A percentile compares a stretch with the other conserved stretches of the same genome.
Conservation (phyloP, 2,113 vertebrate genomes). For the Trematomus loennbergii region DNA sequence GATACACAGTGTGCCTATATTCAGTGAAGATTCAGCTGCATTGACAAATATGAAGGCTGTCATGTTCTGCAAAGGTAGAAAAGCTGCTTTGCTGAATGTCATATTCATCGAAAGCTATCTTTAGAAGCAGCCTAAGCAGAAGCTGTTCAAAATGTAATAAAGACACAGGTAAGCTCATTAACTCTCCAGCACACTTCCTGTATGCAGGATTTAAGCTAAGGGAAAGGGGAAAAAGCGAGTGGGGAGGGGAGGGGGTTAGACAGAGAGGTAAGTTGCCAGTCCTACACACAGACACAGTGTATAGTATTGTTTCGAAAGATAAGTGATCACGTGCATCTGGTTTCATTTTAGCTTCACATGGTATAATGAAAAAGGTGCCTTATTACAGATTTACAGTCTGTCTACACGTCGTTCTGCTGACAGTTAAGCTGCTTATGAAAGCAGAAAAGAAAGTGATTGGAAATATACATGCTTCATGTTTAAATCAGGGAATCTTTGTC, state of each 20-base stretch:
- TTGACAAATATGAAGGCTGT: conserved; percentile 44
- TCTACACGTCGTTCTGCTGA: conserved; percentile 32
- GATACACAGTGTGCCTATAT: neutral
- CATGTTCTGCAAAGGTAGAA: conserved; percentile 32
- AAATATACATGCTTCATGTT: conserved; percentile 25
- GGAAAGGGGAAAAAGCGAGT: conserved; percentile 10
- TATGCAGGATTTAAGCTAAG: conserved; percentile 57
- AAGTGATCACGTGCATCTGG: conserved; percentile 28
- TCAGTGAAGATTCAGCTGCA: neutral
- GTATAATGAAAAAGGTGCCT: conserved; percentile 6
- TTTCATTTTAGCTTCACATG: conserved; percentile 31
- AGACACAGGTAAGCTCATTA: conserved; percentile 77
- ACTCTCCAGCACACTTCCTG: conserved; percentile 55
- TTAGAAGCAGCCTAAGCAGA: conserved; percentile 43
- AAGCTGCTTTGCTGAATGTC: conserved; percentile 61
- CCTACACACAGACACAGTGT: conserved; percentile 16
- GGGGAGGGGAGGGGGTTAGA: conserved; percentile 23
- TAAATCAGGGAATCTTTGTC: conserved; percentile 6
- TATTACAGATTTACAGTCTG: conserved; percentile 6
- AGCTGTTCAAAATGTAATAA: conserved; percentile 69
- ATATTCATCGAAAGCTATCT: conserved; percentile 66
- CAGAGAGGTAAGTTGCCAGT: conserved; percentile 16
- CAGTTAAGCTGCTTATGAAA: conserved; percentile 56
- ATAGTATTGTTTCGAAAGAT: conserved; percentile 38
- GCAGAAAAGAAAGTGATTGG: conserved; percentile 43